Percentiles rank a stretch among this genome's conserved stretches.
Conservation (phyloP, 2,113 vertebrate genomes). For the cattle (Bos taurus) region DNA sequence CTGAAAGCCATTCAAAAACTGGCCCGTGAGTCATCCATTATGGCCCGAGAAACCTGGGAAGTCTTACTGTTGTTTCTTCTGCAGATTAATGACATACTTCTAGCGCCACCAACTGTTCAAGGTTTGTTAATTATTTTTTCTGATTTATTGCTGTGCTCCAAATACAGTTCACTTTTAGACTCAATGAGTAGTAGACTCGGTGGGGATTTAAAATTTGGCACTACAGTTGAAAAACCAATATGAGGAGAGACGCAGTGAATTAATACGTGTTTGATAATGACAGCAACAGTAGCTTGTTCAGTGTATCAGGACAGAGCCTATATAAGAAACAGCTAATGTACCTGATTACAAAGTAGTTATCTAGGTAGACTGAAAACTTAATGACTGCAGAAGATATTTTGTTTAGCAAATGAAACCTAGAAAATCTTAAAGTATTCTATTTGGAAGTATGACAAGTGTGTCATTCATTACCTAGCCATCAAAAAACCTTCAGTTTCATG, state of each 20-base stretch:
- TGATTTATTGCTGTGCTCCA: conserved; percentile 22
- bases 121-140: conserved; percentile 80
- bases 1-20: conserved; percentile 94
- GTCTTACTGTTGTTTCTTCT: conserved; percentile 95
- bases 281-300: not conserved
- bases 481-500: conserved; percentile 2
- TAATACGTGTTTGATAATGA: not conserved
- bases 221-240: not conserved
- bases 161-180: conserved; percentile 43
- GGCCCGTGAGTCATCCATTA: conserved; percentile 91
- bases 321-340: not conserved
- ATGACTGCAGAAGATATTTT: not conserved
- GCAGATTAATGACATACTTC: conserved; percentile 93
- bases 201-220: not conserved
- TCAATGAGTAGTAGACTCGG: not conserved
- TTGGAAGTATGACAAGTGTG: not conserved
- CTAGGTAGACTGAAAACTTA: conserved; percentile 15
- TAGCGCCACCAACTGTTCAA: conserved; percentile 92
- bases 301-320: not conserved
- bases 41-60: conserved; percentile 98
- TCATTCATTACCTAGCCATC: not conserved
- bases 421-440: not conserved
- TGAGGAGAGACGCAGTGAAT: not conserved
- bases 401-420: not conserved
- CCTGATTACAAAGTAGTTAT: not conserved